Conservation (phyloP, 2,113 vertebrate species). For the Lota lota region DNA sequence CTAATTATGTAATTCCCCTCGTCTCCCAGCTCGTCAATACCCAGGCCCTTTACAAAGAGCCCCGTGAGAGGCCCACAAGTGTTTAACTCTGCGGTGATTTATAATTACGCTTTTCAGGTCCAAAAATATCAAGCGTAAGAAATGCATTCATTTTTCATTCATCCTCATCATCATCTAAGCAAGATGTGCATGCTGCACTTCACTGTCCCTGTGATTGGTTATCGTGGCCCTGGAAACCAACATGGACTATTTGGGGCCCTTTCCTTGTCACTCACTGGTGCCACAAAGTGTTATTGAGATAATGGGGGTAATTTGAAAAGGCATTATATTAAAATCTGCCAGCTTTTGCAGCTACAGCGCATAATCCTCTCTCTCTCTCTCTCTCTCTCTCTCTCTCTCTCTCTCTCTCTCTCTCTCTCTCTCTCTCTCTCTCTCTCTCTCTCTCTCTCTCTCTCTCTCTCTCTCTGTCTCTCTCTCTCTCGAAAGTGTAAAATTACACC, state of each 20-base stretch:
- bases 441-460: too few relatives aligned
- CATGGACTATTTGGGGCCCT: constrained; percentile 25
- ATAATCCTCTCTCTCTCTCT: too few relatives aligned
- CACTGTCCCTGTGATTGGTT: constrained; percentile 30
- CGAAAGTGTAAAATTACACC: constrained; percentile 17
- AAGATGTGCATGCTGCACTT: constrained; percentile 33
- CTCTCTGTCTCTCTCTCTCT: too few relatives aligned
- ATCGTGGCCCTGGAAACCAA: constrained; percentile 38
- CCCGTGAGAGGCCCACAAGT: constrained; percentile 34
- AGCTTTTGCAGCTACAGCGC: too few relatives aligned
- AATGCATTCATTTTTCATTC: constrained; percentile 43
- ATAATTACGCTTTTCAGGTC: too few relatives aligned
- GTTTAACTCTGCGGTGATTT: not conserved
- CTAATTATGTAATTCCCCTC: constrained; percentile 50
- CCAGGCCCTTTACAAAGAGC: not conserved
- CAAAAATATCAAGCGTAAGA: constrained; percentile 29
- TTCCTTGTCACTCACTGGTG: constrained; percentile 33
- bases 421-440: too few relatives aligned
- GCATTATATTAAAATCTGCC: constrained; percentile 33
- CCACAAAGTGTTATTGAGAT: constrained; percentile 35
- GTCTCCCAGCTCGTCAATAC: too few relatives aligned
- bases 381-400: too few relatives aligned
- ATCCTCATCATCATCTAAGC: constrained; percentile 15
- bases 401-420: not conserved
- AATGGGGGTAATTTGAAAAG: constrained; percentile 42